phyloP scores from a whole-genome alignment of 2,797 vertebrate species.

The Spinus olivaceus region DNA sequence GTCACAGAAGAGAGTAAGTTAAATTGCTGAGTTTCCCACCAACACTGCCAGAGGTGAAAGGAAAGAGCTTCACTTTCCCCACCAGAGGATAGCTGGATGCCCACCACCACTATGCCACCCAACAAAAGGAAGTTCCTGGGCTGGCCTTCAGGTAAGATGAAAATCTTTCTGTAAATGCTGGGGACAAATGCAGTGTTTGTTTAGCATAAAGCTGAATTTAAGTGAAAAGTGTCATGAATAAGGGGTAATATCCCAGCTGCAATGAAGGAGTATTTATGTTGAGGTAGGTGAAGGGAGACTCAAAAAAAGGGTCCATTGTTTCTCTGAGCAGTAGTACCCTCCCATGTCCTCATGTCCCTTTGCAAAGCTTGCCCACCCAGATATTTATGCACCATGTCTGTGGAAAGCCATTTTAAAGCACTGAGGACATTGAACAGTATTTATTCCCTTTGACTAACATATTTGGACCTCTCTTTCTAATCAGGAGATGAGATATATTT shows the following conservation, averaged over 20 bases:
- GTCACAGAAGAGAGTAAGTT: not conserved
- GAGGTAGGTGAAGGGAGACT: not conserved
- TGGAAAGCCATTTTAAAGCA: not conserved
- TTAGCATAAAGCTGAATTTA: not conserved
- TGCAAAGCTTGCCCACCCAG: not conserved
- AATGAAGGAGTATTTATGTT: not conserved
- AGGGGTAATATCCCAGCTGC: not conserved
- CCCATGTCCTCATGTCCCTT: not conserved
- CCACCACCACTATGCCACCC: not conserved
- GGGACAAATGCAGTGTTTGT: not conserved
- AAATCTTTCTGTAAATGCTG: not conserved
- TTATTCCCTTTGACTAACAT: not conserved
- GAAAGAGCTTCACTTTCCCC: not conserved
- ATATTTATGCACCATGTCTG: not conserved
- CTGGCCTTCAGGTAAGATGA: not conserved
- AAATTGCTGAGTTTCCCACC: not conserved
- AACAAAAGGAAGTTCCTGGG: not conserved
- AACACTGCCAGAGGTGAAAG: not conserved
- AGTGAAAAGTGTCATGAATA: not conserved
- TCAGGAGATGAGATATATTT: not conserved
- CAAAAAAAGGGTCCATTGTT: not conserved
- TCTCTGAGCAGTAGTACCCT: not conserved
- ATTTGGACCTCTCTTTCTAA: not conserved
- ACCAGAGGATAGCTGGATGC: rapidly evolving
- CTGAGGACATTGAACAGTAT: not conserved